These are phyloP conservation scores for Poeciliopsis presidionis DNA, from an alignment of 2,797 vertebrate species.

Conservation along the genomic window DNA sequence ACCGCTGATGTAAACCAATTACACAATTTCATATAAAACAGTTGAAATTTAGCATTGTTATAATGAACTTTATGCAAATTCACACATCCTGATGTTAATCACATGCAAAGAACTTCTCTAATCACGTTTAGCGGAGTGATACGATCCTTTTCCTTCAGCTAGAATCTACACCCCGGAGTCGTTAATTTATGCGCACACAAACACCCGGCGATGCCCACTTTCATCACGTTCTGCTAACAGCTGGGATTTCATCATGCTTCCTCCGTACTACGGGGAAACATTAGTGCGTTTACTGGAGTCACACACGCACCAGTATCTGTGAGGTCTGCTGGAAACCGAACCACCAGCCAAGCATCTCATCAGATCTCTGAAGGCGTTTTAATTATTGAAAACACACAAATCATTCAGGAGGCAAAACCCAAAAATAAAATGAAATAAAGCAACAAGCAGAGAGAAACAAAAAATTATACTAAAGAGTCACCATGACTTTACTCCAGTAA, in stretches of 20 bases:
- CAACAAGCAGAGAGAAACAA: slow-evolving; percentile 1
- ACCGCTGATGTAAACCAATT: slow-evolving; percentile 68
- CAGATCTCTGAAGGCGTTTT: slow-evolving; percentile 66
- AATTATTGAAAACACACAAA: slow-evolving; percentile 75
- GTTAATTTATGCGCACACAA: slow-evolving; percentile 25
- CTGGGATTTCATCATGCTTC: slow-evolving; percentile 49
- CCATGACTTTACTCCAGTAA: too few relatives aligned
- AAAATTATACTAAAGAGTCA: too few relatives aligned
- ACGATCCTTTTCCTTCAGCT: slow-evolving; percentile 54
- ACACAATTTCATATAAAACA: slow-evolving; percentile 32
- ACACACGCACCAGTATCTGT: slow-evolving; percentile 31
- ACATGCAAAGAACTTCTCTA: slow-evolving; percentile 65
- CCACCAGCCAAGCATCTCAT: slow-evolving; percentile 60
- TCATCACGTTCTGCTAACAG: slow-evolving; percentile 55
- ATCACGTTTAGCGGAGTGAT: slow-evolving; percentile 62
- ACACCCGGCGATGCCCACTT: slow-evolving; percentile 18
- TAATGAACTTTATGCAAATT: slow-evolving; percentile 62
- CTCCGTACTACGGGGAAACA: slow-evolving; percentile 42
- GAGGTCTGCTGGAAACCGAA: slow-evolving; percentile 43
- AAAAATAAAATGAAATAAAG: slow-evolving; percentile 6
- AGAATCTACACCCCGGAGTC: slow-evolving; percentile 39
- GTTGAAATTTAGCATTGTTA: slow-evolving; percentile 36
- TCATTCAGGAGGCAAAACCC: slow-evolving; percentile 69
- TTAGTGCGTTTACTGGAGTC: slow-evolving; percentile 51
- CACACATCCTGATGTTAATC: slow-evolving; percentile 58